Conservation (phyloP, 2,888 invertebrate species). For the Xylota sylvarum region DNA sequence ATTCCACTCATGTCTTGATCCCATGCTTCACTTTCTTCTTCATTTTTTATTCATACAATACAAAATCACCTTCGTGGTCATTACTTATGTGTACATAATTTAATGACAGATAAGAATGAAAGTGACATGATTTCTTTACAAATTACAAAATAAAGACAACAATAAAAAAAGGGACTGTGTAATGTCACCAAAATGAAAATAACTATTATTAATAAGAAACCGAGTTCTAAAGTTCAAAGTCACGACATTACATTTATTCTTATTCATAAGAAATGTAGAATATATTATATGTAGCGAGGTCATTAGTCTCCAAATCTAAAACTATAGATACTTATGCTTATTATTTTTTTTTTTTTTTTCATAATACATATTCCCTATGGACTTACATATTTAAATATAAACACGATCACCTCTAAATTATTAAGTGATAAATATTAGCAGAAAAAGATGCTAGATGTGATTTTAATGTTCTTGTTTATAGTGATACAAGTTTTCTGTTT, state of each 20-base stretch:
- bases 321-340: too few relatives aligned
- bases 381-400: neutral
- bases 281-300: neutral
- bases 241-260: neutral
- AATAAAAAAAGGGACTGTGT: neutral
- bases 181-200: neutral
- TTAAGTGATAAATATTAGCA: too few relatives aligned
- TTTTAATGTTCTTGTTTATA: neutral
- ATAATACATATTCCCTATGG: too few relatives aligned
- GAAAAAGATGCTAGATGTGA: neutral
- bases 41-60: neutral
- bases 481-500: neutral
- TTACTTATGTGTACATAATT: neutral
- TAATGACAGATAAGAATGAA: conserved; percentile 15
- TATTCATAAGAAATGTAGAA: too few relatives aligned
- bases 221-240: conserved; percentile 13
- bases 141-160: neutral
- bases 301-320: too few relatives aligned
- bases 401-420: neutral
- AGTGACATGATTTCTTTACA: conserved; percentile 29
- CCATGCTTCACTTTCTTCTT: conserved; percentile 30
- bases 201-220: neutral
- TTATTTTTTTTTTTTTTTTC: too few relatives aligned
- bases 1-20: conserved; percentile 19
- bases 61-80: neutral